Conservation (phyloP, 2,113 vertebrate species). For the Otis tarda region DNA sequence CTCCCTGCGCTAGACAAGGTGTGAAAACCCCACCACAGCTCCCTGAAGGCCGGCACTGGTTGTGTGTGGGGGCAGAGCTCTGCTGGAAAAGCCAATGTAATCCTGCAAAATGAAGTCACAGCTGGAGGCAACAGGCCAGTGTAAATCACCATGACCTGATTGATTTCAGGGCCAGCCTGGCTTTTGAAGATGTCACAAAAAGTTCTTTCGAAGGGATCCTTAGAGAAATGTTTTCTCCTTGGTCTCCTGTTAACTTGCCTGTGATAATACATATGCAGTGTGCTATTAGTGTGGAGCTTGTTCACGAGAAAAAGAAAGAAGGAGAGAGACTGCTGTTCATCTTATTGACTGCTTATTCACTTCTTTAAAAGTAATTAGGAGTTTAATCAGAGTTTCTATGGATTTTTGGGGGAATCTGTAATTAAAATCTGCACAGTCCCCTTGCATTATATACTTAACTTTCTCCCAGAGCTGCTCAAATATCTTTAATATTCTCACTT, state of each 20-base stretch:
- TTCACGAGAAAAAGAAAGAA: slow-evolving; percentile 8
- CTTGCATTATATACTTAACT: slow-evolving; percentile 57
- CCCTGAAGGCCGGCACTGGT: neutral
- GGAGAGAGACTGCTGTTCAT: slow-evolving; percentile 50
- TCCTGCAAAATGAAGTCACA: neutral
- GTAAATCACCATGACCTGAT: neutral
- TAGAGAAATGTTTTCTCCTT: slow-evolving; percentile 11
- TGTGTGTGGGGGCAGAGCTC: neutral
- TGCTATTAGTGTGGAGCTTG: neutral
- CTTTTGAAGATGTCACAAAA: neutral
- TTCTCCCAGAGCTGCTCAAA: slow-evolving; percentile 23
- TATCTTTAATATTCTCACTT: slow-evolving; percentile 59
- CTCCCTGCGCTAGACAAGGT: neutral
- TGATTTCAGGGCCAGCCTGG: slow-evolving; percentile 4
- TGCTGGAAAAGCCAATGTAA: neutral
- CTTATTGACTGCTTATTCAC: slow-evolving; percentile 68
- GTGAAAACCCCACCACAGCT: neutral
- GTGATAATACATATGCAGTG: slow-evolving; percentile 12
- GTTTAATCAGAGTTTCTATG: slow-evolving; percentile 73
- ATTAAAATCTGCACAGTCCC: slow-evolving; percentile 71
- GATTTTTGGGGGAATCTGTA: slow-evolving; percentile 73
- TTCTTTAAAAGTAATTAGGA: slow-evolving; percentile 73
- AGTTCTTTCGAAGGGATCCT: neutral
- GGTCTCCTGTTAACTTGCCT: slow-evolving; percentile 1
- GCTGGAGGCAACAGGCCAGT: neutral